Conservation (phyloP, 2,888 invertebrate genomes). For the Pollenia amentaria region DNA sequence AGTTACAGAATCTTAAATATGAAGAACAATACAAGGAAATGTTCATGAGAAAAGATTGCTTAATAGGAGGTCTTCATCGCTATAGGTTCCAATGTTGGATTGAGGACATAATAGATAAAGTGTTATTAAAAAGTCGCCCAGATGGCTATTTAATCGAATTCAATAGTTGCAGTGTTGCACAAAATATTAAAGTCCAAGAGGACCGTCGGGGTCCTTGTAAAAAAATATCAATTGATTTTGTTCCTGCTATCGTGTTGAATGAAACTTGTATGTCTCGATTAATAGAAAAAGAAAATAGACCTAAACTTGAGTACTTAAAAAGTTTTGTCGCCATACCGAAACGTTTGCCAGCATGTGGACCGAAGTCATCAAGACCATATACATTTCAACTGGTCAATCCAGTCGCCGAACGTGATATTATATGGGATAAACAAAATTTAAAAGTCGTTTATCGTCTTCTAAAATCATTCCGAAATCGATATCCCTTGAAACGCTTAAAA, state of each 20-base stretch:
- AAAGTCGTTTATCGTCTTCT: constrained; percentile 76
- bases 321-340: constrained; percentile 77
- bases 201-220: background rate
- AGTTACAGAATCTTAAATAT: background rate
- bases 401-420: constrained; percentile 71
- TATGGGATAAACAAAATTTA: constrained; percentile 73
- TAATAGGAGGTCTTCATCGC: constrained; percentile 39
- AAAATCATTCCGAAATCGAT: constrained; percentile 76
- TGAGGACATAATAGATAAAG: constrained; percentile 63
- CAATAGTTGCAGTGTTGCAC: constrained; percentile 74
- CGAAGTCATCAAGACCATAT: background rate
- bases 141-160: constrained; percentile 59
- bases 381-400: constrained; percentile 76
- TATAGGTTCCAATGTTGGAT: constrained; percentile 73
- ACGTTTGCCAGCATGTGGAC: constrained; percentile 41
- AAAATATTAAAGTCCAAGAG: constrained; percentile 71
- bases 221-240: constrained; percentile 76
- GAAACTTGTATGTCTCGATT: background rate
- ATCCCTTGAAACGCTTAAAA: constrained; percentile 73
- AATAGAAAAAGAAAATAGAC: background rate
- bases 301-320: constrained; percentile 20
- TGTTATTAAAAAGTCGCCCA: background rate
- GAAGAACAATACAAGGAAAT: constrained; percentile 52
- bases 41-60: background rate
- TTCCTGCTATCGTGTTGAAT: constrained; percentile 72